Evolutionary conservation across 2,888 invertebrate species (phyloP), one percentile per base, ranked within the genome.

Genomic region (Piscicola geometra): DNA sequence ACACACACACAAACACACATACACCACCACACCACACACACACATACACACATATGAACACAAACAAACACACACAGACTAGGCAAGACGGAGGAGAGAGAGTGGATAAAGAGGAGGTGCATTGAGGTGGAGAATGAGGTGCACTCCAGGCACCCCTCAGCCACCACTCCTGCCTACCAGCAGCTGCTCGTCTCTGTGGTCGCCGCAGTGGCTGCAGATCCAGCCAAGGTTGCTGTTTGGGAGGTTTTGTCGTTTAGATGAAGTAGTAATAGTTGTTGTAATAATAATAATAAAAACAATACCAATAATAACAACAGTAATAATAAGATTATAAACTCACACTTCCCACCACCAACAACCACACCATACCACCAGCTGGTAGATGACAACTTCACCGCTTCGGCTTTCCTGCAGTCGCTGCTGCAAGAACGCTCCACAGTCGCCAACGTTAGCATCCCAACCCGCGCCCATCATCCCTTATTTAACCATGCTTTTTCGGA

Each of bases 1-100:
- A 64, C 64, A 64, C 30, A 64, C 64, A 64, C 30, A 64, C 64
- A 64, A 3, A 64, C 64, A 64, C 30, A 64, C 64, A 64, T 21
- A 64, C n/a, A 64, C 5, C 5, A 3, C 3, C 30, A 30, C n/a
- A 28, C n/a, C 64, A 64, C 30, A 64, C 64, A 64, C 30, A 64
- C 64, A 64, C 30, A 64, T n/a, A 64, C 30, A 64, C 64, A 64
- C 30, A 64, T 9, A 64, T 5, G 21, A 3, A 30, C 30, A 30
- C n/a, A 28, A 3, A 30, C 64, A 64, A 5, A 64, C 30, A 64
- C 64, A 64, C 64, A 64, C 64, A 64, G n/a, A 64, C 64, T 28
- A 21, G 30, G 5, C 5, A 64, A 64, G 5, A 64, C 64, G 21
- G 25, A 64, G 30, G 21, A 21, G 5, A 30, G n/a, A n/a, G 25